Conservation (phyloP, 2,888 invertebrate genomes). For the Villa cingulata region DNA sequence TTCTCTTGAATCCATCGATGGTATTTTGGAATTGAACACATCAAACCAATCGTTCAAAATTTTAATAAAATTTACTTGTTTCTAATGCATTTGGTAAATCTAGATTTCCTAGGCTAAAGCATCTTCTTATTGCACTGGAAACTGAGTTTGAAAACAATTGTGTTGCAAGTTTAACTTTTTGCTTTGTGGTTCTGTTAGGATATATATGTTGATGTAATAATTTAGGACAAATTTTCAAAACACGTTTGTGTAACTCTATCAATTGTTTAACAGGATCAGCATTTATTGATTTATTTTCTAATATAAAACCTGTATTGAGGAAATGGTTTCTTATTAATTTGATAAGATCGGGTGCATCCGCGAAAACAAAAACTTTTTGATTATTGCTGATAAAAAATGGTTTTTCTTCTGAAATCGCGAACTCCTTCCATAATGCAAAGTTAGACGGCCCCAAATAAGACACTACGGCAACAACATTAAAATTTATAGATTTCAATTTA, state of each 20-base stretch:
- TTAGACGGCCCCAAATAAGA: background rate
- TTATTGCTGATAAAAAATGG: background rate
- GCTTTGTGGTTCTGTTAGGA: no score
- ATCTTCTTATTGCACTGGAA: no score
- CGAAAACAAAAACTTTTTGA: background rate
- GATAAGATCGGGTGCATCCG: no score
- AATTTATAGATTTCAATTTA: background rate
- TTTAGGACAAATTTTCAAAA: no score
- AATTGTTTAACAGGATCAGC: no score
- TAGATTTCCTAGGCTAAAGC: no score
- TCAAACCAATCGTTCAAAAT: slow-evolving; percentile 16
- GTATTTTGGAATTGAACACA: slow-evolving; percentile 10
- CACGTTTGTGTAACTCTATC: no score
- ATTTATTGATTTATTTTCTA: slow-evolving; percentile 5
- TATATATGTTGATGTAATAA: no score
- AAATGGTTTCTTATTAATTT: no score
- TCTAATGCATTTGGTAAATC: slow-evolving; percentile 6
- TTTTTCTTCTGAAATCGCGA: background rate
- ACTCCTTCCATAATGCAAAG: background rate
- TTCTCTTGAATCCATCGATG: no score
- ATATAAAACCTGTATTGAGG: slow-evolving; percentile 8
- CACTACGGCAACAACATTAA: background rate
- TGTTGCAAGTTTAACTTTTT: no score
- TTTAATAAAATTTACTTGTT: slow-evolving; percentile 14
- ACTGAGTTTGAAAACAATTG: no score